Evolutionary conservation across 2,888 invertebrate species (phyloP).

Genomic region (Platycheirus rosarum): DNA sequence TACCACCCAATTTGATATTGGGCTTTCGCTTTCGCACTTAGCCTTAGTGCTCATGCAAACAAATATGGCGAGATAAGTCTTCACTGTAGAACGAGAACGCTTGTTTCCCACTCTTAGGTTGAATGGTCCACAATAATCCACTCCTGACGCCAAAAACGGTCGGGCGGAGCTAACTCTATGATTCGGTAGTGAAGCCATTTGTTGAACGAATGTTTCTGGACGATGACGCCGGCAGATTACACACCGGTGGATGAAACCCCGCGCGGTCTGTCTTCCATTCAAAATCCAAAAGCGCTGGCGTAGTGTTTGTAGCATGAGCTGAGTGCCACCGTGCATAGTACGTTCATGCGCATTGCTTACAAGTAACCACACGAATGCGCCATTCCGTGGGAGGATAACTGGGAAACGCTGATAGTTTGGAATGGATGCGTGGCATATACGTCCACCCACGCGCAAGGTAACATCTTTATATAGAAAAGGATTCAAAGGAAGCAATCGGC

Average conservation of each 20-base stretch:
- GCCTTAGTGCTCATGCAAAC: constrained; percentile 35
- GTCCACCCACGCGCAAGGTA: not conserved
- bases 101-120: not conserved
- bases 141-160: not conserved
- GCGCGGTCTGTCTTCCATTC: too few species aligned
- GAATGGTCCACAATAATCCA: not conserved
- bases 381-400: too few species aligned
- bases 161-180: constrained; percentile 32
- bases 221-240: constrained; percentile 28
- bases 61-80: constrained; percentile 29
- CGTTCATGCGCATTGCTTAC: not conserved
- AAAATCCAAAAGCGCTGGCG: not conserved
- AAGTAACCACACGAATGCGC: too few species aligned
- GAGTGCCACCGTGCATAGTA: not conserved
- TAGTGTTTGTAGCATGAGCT: not conserved
- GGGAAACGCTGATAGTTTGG: too few species aligned
- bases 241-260: not conserved
- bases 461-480: not conserved
- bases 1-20: too few species aligned
- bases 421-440: not conserved
- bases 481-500: too few species aligned
- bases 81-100: constrained; percentile 4
- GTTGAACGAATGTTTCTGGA: constrained; percentile 14
- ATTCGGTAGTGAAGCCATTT: constrained; percentile 34
- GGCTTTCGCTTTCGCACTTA: too few species aligned